Evolutionary conservation across 1,140 invertebrate species (phyloP).

Genomic region (honey bee (Apis mellifera)): Amel_HAv3.1 CM009935.2:10983001-10983500

Average conservation of each 20-base stretch:
- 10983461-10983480: no score
- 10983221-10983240: conserved; percentile 84
- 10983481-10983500: no score
- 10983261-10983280: conserved; percentile 87
- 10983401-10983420: conserved; percentile 2
- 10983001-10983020: conserved; percentile 87
- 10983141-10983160: conserved; percentile 88
- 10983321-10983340: conserved; percentile 89
- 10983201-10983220: conserved; percentile 88
- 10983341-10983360: conserved; percentile 84
- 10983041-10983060: conserved; percentile 85
- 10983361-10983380: conserved; percentile 87
- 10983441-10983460: no score
- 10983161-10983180: conserved; percentile 91
- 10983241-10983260: conserved; percentile 80
- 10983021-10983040: conserved; percentile 91
- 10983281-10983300: conserved; percentile 88
- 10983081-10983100: conserved; percentile 83
- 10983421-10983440: not conserved
- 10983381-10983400: conserved; percentile 31
- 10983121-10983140: conserved; percentile 81
- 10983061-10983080: conserved; percentile 87
- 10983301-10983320: conserved; percentile 90
- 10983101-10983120: conserved; percentile 78
- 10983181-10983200: conserved; percentile 88